Evolutionary conservation across 2,888 invertebrate species (phyloP), one percentile per base, ranked within the genome.

Genomic region (Caenorhabditis parvicauda): DNA sequence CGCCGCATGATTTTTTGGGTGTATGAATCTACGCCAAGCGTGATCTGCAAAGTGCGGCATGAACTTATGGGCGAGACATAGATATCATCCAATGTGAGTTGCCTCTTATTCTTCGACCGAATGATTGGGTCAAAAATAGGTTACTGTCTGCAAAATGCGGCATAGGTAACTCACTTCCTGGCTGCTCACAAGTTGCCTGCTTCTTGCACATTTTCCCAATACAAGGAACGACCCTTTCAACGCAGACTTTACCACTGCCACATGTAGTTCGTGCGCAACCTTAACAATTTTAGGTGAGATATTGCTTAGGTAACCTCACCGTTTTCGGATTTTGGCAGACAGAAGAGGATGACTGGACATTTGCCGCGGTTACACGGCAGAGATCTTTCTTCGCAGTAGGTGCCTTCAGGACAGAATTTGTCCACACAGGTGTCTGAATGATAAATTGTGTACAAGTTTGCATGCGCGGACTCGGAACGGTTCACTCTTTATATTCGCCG

Each of bases 391-490:
- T 62, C 61, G 27, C 61, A 62, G 21, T 54, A 62, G 12, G 61
- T 62, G 17, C 61, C 61, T 2, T 57, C 54, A 6, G 61, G 61
- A 27, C 61, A 62, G 44, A 62, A 62, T 12, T 62, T 50, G 22
- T 62, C 61, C 12, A 62, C 46, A 24, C 60, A 60, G 22, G 38
- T 47, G 12, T 52, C 60, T 60, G 14, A 47, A 54, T 25, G 24
- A n/a, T n/a, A n/a, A n/a, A n/a, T n/a, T n/a, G n/a, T n/a, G n/a
- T n/a, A n/a, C n/a, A n/a, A n/a, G n/a, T n/a, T n/a, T n/a, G n/a
- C n/a, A n/a, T n/a, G n/a, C n/a, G n/a, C n/a, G n/a, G n/a, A n/a
- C n/a, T n/a, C n/a, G n/a, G n/a, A n/a, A n/a, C n/a, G n/a, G n/a
- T n/a, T n/a, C n/a, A n/a, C n/a, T n/a, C n/a, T n/a, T n/a, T n/a